Evolutionary conservation across 2,113 vertebrate species (phyloP), one percentile per base, ranked within the genome.

Genomic region (Caranx melampygus): DNA sequence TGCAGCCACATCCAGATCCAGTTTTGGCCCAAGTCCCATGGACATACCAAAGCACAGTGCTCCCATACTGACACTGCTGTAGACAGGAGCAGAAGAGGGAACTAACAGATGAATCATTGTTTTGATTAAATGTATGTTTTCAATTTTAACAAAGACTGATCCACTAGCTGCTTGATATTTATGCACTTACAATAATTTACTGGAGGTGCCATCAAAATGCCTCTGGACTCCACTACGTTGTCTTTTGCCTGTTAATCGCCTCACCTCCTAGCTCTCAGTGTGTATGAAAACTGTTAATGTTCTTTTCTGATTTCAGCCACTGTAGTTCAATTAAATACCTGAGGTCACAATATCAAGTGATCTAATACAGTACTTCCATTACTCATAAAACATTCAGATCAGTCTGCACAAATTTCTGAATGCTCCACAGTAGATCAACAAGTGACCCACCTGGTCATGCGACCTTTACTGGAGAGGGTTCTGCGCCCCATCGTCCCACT

Each of bases 1-100:
- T 70, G 93, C 76, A 26, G 93, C 95, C 0, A 91, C 89, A 21
- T 95, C 93, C 81, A 95, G 83, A 66, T 94, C 92, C 65, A 92
- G 62, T 31, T 49, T 57, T 1, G 85, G 64, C 20, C 91, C 92
- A 5, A 90, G 54, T 2, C 81, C 86, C 75, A 82, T 73, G 3
- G 87, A 88, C 78, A 87, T 79, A 2, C 86, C 90, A 59, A 87
- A 78, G 72, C 92, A 89, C 63, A 96, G 73, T 0, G 89, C 34
- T 1, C 74, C 81, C 92, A 92, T 79, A 62, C 93, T 94, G 10
- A 35, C 78, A 80, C 90, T 92, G 88, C 92, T 91, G 83, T 3
- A 31, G 52, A 58, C 3, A 10, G n/a, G 14, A 83, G 2, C 20
- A 63, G 13, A 68, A 37, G 21, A 18, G 15, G 49, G 3, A 57